A percentile compares a stretch with the other conserved stretches of the same genome.
phyloP scores from a whole-genome alignment of 2,888 invertebrate species.

The Rhamphomyia laevipes region DNA sequence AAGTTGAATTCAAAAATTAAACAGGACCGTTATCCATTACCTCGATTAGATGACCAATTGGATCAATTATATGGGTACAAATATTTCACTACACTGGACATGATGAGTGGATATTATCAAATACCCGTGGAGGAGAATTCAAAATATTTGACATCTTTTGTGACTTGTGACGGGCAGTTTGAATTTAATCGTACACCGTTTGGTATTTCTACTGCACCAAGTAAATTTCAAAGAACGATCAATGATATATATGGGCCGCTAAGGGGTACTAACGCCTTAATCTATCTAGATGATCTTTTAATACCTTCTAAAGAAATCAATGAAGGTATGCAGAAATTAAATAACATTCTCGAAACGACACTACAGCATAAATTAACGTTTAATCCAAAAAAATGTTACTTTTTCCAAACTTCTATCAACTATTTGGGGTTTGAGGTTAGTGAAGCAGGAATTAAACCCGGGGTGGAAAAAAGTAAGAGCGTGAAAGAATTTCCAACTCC shows the following conservation, averaged over 20 bases:
- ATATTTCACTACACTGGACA: conserved; percentile 22
- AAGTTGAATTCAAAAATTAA: conserved; percentile 22
- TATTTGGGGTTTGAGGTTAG: conserved; percentile 19
- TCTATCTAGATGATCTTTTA: conserved; percentile 20
- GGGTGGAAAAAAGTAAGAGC: conserved; percentile 17
- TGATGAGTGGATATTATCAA: conserved; percentile 17
- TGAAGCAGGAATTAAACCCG: conserved; percentile 17
- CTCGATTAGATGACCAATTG: conserved; percentile 23
- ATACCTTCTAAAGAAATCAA: conserved; percentile 15
- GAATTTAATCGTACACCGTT: conserved; percentile 25
- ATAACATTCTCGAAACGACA: conserved; percentile 1
- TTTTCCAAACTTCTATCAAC: conserved; percentile 14
- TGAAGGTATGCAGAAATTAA: conserved; percentile 8
- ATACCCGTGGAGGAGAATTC: conserved; percentile 18
- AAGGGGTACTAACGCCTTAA: conserved; percentile 3
- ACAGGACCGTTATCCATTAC: conserved; percentile 24
- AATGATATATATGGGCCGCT: conserved; percentile 1
- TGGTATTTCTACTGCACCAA: conserved; percentile 23
- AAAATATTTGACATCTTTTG: conserved; percentile 7
- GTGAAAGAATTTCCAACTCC: conserved; percentile 16
- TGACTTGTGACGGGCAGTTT: conserved; percentile 16
- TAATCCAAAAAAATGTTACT: conserved; percentile 13
- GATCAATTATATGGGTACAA: conserved; percentile 17
- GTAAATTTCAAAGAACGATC: conserved; percentile 23
- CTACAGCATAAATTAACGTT: conserved; percentile 4